Conservation (phyloP, 2,113 vertebrate genomes). For the Phycodurus eques region DNA sequence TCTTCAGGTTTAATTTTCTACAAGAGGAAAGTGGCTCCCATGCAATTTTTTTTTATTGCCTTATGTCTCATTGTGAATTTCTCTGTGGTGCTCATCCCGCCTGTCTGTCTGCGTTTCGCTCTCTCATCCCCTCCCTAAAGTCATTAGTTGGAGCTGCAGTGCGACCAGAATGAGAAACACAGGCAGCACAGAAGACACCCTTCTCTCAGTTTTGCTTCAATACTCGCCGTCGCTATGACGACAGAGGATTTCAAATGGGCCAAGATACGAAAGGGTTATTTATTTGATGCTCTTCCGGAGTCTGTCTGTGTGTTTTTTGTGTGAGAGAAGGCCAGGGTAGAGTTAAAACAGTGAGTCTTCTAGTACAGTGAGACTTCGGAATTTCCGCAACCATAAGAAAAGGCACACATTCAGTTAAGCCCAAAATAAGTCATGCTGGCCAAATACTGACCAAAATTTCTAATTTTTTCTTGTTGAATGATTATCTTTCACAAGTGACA, state of each 20-base stretch:
- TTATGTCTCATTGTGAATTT: slow-evolving; percentile 19
- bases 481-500: neutral
- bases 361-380: too few relatives aligned
- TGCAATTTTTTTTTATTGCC: slow-evolving; percentile 19
- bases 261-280: slow-evolving; percentile 31
- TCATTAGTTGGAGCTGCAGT: slow-evolving; percentile 34
- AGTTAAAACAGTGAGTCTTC: neutral
- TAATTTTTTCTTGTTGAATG: neutral
- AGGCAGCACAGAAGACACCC: slow-evolving; percentile 63
- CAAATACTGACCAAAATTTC: neutral
- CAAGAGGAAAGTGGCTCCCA: neutral
- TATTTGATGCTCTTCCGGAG: slow-evolving; percentile 44
- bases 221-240: slow-evolving; percentile 61
- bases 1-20: slow-evolving; percentile 1
- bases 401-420: neutral
- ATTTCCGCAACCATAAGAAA: neutral
- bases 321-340: slow-evolving; percentile 6
- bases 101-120: slow-evolving; percentile 1
- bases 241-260: slow-evolving; percentile 52
- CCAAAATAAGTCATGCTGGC: neutral
- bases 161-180: slow-evolving; percentile 67
- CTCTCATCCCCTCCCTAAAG: neutral
- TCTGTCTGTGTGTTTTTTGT: slow-evolving; percentile 19
- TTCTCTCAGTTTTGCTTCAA: slow-evolving; percentile 58
- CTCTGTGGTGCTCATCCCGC: slow-evolving; percentile 22